These are phyloP conservation scores for Halichondria panicea DNA, from an alignment of 37 sponge, comb jelly and placozoan species.

Conservation along the genomic window DNA sequence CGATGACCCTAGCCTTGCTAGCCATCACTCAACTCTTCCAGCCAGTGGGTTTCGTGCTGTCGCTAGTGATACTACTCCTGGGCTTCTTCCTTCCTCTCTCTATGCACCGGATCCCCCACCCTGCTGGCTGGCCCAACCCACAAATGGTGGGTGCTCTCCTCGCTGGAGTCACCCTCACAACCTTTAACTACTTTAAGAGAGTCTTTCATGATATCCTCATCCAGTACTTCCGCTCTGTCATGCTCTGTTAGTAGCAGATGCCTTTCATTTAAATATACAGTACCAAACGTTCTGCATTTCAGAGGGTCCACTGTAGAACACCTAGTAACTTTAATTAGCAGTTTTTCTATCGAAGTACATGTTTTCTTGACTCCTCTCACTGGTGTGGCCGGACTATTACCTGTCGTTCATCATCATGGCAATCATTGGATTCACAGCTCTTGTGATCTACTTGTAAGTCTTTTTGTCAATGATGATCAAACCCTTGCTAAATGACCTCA, in stretches of 20 bases:
- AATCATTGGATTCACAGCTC: neutral
- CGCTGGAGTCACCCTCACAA: conserved; percentile 40
- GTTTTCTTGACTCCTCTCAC: no score
- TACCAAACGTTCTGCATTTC: no score
- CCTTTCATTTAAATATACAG: no score
- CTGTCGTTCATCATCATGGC: neutral
- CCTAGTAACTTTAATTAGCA: no score
- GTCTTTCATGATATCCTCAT: conserved; percentile 61
- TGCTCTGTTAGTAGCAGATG: no score
- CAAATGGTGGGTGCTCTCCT: conserved; percentile 53
- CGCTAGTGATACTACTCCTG: neutral
- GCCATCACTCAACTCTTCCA: neutral
- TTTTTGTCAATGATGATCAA: no score
- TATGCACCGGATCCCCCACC: conserved; percentile 37
- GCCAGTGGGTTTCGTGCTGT: neutral
- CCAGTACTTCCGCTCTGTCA: neutral
- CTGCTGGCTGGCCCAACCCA: conserved; percentile 60
- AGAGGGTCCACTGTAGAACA: no score
- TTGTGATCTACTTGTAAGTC: conserved; percentile 26
- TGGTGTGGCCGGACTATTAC: conserved; percentile 27
- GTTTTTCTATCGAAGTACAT: no score
- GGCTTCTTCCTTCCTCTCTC: conserved; percentile 45
- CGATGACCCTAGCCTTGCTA: neutral
- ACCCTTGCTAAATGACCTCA: no score
- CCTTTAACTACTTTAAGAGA: conserved; percentile 32